Evolutionary conservation across 2,113 vertebrate species (phyloP), one percentile per base, ranked within the genome.

Genomic region (Indri indri): DNA sequence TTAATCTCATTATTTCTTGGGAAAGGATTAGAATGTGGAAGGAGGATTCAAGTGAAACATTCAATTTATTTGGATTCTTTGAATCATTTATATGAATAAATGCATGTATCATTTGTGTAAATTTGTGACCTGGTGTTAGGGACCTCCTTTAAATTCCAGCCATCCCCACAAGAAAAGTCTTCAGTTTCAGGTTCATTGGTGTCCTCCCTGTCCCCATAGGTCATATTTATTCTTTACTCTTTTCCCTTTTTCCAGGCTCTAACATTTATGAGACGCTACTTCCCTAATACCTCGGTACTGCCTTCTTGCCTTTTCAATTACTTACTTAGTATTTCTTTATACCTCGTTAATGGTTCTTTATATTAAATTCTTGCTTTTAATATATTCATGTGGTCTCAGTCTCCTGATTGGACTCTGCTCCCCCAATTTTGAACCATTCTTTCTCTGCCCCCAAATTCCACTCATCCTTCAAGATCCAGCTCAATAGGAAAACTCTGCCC

Each of bases 371-470:
- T 17, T 73, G 17, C 77, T 65, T 20, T 65, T 13, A 30, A 45
- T 16, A 52, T 9, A 32, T 5, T 6, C 27, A 12, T 2, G 52
- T 11, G 6, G 14, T 27, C 30, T 27, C 17, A 0, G 11, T 14
- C 63, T 61, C 81, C 54, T 7, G 27, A 30, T 17, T 37, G 83
- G 45, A 23, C 40, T n/a, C 42, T 40, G 23, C 17, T 5, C 34
- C 32, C 47, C 34, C 25, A 61, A 10, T 68, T 57, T 50, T 32
- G 13, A 66, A 17, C 30, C 32, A 10, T 47, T 65, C 14, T 47
- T 40, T 32, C 13, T 73, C 40, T 16, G 4, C 27, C 32, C 18
- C 25, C 47, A 47, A 80, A 50, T 20, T 6, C 37, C 50, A 42
- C 10, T 66, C 2, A 12, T 22, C 59, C 40, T 76, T 59, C 32